phyloP scores from a whole-genome alignment of 2,888 invertebrate genomes.

The Altica lythri region DNA sequence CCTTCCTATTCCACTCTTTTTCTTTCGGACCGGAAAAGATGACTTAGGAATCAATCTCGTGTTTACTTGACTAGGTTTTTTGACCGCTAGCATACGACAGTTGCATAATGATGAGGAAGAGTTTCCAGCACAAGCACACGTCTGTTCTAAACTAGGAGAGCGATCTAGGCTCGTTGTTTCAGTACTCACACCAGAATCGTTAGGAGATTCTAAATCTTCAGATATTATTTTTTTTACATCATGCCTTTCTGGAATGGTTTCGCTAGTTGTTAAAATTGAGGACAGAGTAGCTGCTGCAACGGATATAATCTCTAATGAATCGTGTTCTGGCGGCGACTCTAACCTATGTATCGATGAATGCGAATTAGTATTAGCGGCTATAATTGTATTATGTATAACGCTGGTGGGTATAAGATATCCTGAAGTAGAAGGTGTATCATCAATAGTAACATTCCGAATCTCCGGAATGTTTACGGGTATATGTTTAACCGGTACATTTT shows the following conservation, averaged over 20 bases:
- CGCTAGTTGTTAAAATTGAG: slow-evolving; percentile 60
- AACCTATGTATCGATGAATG: slow-evolving; percentile 10
- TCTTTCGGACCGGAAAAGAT: slow-evolving; percentile 34
- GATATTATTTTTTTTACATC: slow-evolving; percentile 44
- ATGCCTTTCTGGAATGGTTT: slow-evolving; percentile 17
- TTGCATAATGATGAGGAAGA: slow-evolving; percentile 24
- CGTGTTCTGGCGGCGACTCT: slow-evolving; percentile 59
- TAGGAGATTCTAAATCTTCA: slow-evolving; percentile 53
- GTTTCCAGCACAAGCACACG: slow-evolving; percentile 31
- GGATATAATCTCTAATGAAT: slow-evolving; percentile 64
- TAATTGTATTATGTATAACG: slow-evolving; percentile 63
- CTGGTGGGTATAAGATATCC: slow-evolving; percentile 68
- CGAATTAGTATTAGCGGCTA: slow-evolving; percentile 54
- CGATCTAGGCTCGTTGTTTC: slow-evolving; percentile 73
- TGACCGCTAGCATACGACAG: slow-evolving; percentile 15
- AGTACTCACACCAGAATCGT: slow-evolving; percentile 74
- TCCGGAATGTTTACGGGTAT: slow-evolving; percentile 41
- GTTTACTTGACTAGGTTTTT: slow-evolving; percentile 8
- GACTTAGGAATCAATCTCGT: slow-evolving; percentile 36
- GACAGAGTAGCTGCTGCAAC: slow-evolving; percentile 68
- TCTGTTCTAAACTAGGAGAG: slow-evolving; percentile 65
- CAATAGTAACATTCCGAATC: slow-evolving; percentile 39
- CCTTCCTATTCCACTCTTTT: slow-evolving; percentile 16
- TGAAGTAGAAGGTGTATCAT: slow-evolving; percentile 67
- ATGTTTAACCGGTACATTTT: background rate